Evolutionary conservation across 2,888 invertebrate species (phyloP).

Genomic region (Microplitis deprimator): DNA sequence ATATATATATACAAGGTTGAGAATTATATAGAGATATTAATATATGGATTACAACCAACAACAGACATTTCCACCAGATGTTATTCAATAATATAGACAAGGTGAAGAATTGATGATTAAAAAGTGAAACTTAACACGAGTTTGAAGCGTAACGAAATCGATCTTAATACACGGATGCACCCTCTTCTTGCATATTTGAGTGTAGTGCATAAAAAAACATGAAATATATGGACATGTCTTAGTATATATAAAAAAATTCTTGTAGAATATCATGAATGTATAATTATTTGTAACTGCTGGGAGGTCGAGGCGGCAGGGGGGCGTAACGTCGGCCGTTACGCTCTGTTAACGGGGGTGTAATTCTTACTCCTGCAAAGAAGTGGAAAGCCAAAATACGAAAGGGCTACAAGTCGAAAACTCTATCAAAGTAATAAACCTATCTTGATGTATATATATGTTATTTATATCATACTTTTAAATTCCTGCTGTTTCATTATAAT

Average conservation of each 20-base stretch:
- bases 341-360: conserved; percentile 61
- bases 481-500: background rate
- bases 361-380: conserved; percentile 50
- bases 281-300: conserved; percentile 64
- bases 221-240: background rate
- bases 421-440: conserved; percentile 11
- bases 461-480: background rate
- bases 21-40: background rate
- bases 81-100: conserved; percentile 22
- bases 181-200: conserved; percentile 14
- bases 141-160: conserved; percentile 32
- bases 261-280: conserved; percentile 60
- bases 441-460: conserved; percentile 3
- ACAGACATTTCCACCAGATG: conserved; percentile 29
- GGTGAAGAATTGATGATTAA: conserved; percentile 23
- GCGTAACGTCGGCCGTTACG: conserved; percentile 60
- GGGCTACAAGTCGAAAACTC: conserved; percentile 33
- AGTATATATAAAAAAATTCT: conserved; percentile 2
- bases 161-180: conserved; percentile 22
- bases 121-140: conserved; percentile 15
- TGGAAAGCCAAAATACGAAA: conserved; percentile 34
- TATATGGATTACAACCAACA: conserved; percentile 20
- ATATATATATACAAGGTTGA: background rate
- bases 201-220: conserved; percentile 1
- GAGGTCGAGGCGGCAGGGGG: conserved; percentile 57